phyloP scores from a whole-genome alignment of 2,888 invertebrate genomes.

The Leucania comma region DNA sequence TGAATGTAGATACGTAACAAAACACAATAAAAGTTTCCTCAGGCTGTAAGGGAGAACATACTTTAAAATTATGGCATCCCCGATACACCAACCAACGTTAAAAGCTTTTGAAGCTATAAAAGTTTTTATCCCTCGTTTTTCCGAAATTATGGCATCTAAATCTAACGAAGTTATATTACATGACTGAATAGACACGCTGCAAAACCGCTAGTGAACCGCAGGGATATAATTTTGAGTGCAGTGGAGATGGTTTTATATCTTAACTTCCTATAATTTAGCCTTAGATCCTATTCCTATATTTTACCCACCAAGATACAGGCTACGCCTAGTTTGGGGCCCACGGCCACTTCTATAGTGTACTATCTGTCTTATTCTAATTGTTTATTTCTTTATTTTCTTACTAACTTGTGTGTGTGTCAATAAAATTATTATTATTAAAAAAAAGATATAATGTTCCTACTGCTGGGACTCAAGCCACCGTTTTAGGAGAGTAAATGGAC shows the following conservation, averaged over 20 bases:
- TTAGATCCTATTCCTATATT: no score
- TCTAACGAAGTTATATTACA: conserved; percentile 59
- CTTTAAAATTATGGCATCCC: conserved; percentile 62
- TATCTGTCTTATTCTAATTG: no score
- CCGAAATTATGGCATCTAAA: conserved; percentile 64
- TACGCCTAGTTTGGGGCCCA: no score
- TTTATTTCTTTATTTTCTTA: no score
- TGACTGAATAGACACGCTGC: conserved; percentile 36
- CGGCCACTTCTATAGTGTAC: no score
- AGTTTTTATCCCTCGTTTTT: conserved; percentile 63
- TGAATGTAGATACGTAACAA: conserved; percentile 42
- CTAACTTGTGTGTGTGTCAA: no score
- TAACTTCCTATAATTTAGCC: no score
- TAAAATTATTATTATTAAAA: no score
- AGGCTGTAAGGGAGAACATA: conserved; percentile 50
- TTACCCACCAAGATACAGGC: no score
- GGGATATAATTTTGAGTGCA: background rate
- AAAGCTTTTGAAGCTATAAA: conserved; percentile 65
- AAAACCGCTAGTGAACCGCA: conserved; percentile 7
- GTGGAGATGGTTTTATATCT: background rate
- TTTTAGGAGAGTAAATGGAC: no score
- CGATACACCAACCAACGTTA: conserved; percentile 63
- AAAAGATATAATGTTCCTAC: no score
- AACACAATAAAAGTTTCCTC: conserved; percentile 47
- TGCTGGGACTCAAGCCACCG: no score